These are phyloP conservation scores for Polylopha cassiicola DNA, from an alignment of 2,888 invertebrate genomes.

Conservation along the genomic window DNA sequence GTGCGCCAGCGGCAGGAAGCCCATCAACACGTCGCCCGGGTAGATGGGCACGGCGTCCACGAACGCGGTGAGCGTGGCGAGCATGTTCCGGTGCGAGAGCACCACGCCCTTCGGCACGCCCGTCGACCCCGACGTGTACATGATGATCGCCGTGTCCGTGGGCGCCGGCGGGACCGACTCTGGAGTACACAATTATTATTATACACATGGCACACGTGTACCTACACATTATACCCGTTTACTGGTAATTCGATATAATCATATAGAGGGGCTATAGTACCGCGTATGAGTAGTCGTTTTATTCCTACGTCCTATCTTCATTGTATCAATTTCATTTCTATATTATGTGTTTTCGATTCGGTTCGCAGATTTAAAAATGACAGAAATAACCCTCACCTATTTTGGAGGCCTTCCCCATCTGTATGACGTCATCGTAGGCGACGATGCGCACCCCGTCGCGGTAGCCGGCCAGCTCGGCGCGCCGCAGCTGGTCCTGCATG, in stretches of 20 bases:
- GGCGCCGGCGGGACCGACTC: slow-evolving; percentile 79
- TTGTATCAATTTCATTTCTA: too few relatives aligned
- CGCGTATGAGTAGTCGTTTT: too few relatives aligned
- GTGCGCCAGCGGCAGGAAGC: slow-evolving; percentile 97
- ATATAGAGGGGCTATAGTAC: too few relatives aligned
- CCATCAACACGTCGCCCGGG: slow-evolving; percentile 90
- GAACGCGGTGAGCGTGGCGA: slow-evolving; percentile 88
- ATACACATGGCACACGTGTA: too few relatives aligned
- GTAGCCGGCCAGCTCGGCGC: slow-evolving; percentile 82
- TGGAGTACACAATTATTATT: slow-evolving; percentile 39
- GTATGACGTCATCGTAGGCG: slow-evolving; percentile 81
- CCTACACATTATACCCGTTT: too few relatives aligned
- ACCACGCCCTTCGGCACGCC: slow-evolving; percentile 95
- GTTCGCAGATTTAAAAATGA: background rate
- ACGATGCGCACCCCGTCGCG: slow-evolving; percentile 84
- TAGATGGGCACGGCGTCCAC: slow-evolving; percentile 85
- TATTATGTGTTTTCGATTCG: too few relatives aligned
- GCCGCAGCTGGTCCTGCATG: slow-evolving; percentile 91
- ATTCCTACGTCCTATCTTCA: too few relatives aligned
- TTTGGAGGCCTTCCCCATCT: slow-evolving; percentile 50
- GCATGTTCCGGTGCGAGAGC: slow-evolving; percentile 88
- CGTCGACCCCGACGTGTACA: slow-evolving; percentile 99
- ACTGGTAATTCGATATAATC: too few relatives aligned
- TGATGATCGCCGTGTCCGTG: slow-evolving; percentile 94
- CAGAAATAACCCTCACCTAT: slow-evolving; percentile 45